Evolutionary conservation across 2,888 invertebrate genomes (phyloP), one percentile per base, ranked within the genome.

Genomic region (Caradrina kadenii): DNA sequence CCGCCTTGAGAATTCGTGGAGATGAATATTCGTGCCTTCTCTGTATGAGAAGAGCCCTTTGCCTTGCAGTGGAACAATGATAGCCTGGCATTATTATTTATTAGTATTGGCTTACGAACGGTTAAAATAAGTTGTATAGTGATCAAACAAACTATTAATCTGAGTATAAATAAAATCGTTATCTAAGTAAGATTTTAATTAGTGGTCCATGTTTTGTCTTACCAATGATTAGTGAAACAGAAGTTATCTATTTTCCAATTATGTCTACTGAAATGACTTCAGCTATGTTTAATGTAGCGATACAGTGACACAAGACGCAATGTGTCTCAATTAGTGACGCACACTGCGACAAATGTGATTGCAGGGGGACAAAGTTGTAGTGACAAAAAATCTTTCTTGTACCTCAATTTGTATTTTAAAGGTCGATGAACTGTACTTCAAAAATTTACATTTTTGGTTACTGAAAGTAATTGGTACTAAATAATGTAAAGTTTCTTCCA

Each of bases 281-380:
- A 83, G 86, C 84, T 82, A 86, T 86, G 85, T 80, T 83, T 85
- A 92, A 92, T 90, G 91, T 86, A 79, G 85, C 91, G 89, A 81
- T 86, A 87, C 88, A 85, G 79, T 78, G 83, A 82, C 79, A 76
- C 77, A 86, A 82, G 73, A 71, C 83, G 82, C 88, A 88, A 93
- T 94, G 90, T 87, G 90, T 94, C 93, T 93, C 93, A 94, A 94
- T 94, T 94, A 94, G 93, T 88, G 84, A 87, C 89, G 91, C 91
- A 87, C 89, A 69, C 76, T 86, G 87, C 81, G 83, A 86, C 88
- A 87, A 90, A 76, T 75, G 75, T 72, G 65, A 66, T 67, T 35
- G 56, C 63, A 45, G 59, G 56, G 89, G 88, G 87, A 88, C 88
- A 74, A 86, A 90, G 89, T 88, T 89, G 54, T 65, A 55, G 35